A percentile compares a stretch with the other conserved stretches of the same genome.
Evolutionary conservation across 53 echinoderm and acorn worm species (phyloP).

Genomic region (Hippasteria phrygiana): DNA sequence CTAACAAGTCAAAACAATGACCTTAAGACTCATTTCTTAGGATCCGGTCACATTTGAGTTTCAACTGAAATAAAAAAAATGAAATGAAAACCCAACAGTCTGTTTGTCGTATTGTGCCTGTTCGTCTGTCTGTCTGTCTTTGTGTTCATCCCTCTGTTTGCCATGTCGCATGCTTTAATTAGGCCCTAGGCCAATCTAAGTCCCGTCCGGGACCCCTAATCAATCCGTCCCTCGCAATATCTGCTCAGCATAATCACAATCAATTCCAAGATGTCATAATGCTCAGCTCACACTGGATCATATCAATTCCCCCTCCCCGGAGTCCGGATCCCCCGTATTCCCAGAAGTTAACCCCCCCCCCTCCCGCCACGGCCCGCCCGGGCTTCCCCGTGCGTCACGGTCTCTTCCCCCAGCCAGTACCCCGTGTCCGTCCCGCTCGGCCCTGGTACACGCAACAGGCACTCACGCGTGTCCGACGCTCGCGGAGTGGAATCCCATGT

Average conservation of each 20-base stretch:
- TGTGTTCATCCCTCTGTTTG: background rate
- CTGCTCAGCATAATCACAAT: conserved; percentile 49
- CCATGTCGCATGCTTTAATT: background rate
- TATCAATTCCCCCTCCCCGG: conserved; percentile 12
- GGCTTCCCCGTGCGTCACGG: background rate
- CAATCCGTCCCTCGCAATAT: conserved; percentile 60
- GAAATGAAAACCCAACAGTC: too few relatives aligned
- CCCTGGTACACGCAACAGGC: conserved; percentile 2
- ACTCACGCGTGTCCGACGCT: conserved; percentile 37
- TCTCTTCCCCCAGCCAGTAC: background rate
- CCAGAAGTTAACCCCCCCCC: background rate
- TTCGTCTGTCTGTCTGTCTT: too few relatives aligned
- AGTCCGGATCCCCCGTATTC: background rate
- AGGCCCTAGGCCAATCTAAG: background rate
- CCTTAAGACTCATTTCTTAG: too few relatives aligned
- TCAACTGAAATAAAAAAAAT: too few relatives aligned
- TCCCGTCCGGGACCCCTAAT: conserved; percentile 9
- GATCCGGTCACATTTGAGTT: too few relatives aligned
- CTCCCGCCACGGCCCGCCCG: background rate
- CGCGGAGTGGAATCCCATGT: background rate
- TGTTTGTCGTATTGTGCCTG: too few relatives aligned
- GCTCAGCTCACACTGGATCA: conserved; percentile 57
- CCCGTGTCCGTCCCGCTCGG: conserved; percentile 28
- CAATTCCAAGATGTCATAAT: conserved; percentile 60
- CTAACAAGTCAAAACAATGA: too few relatives aligned